Conservation (phyloP, 2,888 invertebrate genomes). For the Heteromyza rotundicornis region DNA sequence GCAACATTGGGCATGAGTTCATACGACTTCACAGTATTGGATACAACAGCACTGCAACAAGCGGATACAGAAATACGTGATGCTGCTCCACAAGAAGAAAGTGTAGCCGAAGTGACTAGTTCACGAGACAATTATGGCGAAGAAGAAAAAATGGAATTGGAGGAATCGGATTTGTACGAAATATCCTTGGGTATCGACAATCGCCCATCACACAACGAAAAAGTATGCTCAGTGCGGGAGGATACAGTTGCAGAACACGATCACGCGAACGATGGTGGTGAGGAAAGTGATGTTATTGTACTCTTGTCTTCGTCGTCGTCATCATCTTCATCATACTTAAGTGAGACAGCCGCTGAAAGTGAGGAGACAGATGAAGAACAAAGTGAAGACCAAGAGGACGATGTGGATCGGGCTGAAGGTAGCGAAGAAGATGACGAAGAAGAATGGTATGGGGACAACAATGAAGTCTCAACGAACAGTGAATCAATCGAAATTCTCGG, state of each 20-base stretch:
- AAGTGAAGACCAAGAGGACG: neutral
- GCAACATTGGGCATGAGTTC: slow-evolving; percentile 55
- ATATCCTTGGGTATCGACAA: neutral
- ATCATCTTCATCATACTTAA: neutral
- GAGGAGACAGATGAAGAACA: neutral
- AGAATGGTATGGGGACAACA: slow-evolving; percentile 5
- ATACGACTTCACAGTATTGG: slow-evolving; percentile 44
- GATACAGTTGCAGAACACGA: too few relatives aligned
- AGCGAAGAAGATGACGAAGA: neutral
- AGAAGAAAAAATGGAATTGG: neutral
- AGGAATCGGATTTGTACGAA: neutral
- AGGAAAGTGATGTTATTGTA: neutral
- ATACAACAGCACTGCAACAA: slow-evolving; percentile 19
- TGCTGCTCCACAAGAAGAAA: neutral
- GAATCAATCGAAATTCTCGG: slow-evolving; percentile 12
- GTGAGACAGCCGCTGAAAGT: neutral
- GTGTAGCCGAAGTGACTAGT: neutral
- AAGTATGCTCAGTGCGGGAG: too few relatives aligned
- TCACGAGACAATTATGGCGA: neutral
- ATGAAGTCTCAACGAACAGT: slow-evolving; percentile 10
- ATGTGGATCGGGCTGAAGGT: neutral
- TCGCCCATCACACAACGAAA: too few relatives aligned
- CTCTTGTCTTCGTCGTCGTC: neutral
- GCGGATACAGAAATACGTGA: neutral
- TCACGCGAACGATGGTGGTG: too few relatives aligned